Conservation (phyloP, 2,888 invertebrate species). For the Hypsopygia costalis region DNA sequence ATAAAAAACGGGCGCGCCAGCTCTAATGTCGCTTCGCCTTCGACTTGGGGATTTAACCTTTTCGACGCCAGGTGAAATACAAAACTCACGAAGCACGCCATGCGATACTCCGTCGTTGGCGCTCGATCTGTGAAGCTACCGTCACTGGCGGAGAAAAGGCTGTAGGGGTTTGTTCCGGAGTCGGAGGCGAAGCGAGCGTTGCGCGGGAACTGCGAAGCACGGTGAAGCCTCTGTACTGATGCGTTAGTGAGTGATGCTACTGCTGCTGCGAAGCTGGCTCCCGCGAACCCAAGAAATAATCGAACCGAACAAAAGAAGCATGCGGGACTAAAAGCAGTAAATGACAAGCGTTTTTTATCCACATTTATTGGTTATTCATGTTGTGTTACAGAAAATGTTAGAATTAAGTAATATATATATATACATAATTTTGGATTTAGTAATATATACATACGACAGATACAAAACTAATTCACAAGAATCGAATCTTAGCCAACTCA, state of each 20-base stretch:
- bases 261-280: conserved; percentile 51
- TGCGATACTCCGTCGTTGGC: no score
- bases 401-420: conserved; percentile 41
- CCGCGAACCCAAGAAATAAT: conserved; percentile 30
- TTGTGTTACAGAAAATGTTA: conserved; percentile 56
- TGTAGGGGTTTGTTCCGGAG: not conserved
- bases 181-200: conserved; percentile 7
- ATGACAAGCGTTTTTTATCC: conserved; percentile 72
- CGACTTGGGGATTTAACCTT: not conserved
- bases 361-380: conserved; percentile 71
- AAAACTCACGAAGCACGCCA: no score
- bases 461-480: conserved; percentile 23
- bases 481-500: conserved; percentile 19
- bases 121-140: no score
- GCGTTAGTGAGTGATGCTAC: conserved; percentile 19
- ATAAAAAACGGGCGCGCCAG: conserved; percentile 48
- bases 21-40: conserved; percentile 22
- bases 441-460: conserved; percentile 30
- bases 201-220: conserved; percentile 1
- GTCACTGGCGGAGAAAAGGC: no score
- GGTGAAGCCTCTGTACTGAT: conserved; percentile 3
- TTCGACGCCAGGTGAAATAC: no score
- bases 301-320: conserved; percentile 52
- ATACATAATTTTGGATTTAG: conserved; percentile 30
- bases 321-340: conserved; percentile 76